phyloP scores from a whole-genome alignment of 2,113 vertebrate genomes.

The Okapia johnstoni region DNA sequence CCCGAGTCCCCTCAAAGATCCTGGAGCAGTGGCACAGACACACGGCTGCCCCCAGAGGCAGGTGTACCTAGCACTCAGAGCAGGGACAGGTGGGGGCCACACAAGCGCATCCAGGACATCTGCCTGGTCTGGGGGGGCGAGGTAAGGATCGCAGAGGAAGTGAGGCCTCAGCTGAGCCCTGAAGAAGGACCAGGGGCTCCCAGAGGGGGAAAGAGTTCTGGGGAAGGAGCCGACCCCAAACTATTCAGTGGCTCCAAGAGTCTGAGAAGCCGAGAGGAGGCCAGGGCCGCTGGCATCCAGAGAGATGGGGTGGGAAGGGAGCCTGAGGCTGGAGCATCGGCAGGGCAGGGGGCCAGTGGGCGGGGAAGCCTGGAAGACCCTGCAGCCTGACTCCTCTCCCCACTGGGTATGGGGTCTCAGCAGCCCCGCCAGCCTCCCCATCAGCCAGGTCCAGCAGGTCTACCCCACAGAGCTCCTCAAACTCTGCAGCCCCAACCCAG shows the following conservation, averaged over 20 bases:
- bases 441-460: not conserved
- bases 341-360: not conserved
- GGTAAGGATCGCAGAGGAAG: not conserved
- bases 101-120: not conserved
- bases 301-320: not conserved
- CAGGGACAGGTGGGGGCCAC: fast-evolving
- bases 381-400: not conserved
- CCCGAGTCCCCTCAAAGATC: not conserved
- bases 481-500: not conserved
- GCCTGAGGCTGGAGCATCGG: not conserved
- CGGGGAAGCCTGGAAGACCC: not conserved
- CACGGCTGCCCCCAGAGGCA: not conserved
- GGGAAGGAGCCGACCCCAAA: not conserved
- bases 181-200: not conserved
- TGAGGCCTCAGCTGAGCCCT: not conserved
- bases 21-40: not conserved
- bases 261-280: not conserved
- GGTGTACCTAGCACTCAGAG: fast-evolving
- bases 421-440: not conserved
- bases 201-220: not conserved
- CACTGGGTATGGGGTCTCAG: not conserved
- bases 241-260: not conserved
- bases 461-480: not conserved
- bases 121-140: not conserved
- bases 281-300: not conserved